A percentile compares a stretch with the other conserved stretches of the same genome.
Conservation (phyloP, 2,797 vertebrate species). For the Rhynchotus rufescens region DNA sequence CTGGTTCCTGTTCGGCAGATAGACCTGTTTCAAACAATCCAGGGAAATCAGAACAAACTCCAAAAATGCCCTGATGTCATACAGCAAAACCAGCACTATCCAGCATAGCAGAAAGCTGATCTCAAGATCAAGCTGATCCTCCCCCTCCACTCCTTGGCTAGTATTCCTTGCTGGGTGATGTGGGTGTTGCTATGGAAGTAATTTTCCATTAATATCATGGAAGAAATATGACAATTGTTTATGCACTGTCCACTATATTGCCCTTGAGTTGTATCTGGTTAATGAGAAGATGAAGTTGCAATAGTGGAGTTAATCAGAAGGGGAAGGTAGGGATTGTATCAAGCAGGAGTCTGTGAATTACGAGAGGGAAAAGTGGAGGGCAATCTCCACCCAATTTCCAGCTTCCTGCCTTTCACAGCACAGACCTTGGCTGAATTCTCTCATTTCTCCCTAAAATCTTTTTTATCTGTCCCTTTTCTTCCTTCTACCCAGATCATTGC, state of each 20-base stretch:
- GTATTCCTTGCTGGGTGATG: not conserved
- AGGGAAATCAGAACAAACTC: not conserved
- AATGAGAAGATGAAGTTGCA: not conserved
- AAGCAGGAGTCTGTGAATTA: not conserved
- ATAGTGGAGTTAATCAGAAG: not conserved
- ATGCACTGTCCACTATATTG: not conserved
- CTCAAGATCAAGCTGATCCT: not conserved
- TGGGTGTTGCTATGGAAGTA: not conserved
- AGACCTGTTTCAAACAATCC: not conserved
- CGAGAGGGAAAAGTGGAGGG: not conserved
- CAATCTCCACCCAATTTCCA: not conserved
- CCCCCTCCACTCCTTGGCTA: not conserved
- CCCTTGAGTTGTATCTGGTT: not conserved
- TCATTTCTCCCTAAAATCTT: not conserved
- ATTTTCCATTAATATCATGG: not conserved
- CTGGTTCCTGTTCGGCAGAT: not conserved
- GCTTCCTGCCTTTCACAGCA: not conserved
- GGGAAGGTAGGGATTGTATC: not conserved
- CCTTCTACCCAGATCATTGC: not conserved
- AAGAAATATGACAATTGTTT: not conserved
- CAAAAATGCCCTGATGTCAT: fast-evolving
- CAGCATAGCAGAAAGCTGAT: not conserved
- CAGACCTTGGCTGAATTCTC: not conserved
- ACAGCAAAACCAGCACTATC: not conserved
- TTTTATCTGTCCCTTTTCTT: not conserved